Base-by-base conservation (phyloP, 2,113 vertebrate species). In the Microtus oregoni region DNA sequence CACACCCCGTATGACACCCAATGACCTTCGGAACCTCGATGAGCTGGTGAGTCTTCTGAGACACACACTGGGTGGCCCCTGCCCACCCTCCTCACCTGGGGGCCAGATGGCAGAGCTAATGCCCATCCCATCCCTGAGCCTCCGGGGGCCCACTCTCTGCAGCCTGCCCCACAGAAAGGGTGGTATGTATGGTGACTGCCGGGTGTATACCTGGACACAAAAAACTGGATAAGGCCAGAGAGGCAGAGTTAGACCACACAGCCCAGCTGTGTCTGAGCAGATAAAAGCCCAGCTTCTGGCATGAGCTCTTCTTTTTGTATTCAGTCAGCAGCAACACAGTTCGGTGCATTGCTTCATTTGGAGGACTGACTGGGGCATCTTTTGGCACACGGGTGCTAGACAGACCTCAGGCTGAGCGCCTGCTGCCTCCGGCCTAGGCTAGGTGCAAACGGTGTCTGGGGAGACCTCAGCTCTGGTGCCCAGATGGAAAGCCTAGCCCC, bases 11-110 rank as follows among this genome's bases (percentile, higher is more conserved):
- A 98, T 99, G 93, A 97, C 99, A 0, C 98, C 99, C 83, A 99
- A 98, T 9, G 99, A 99, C 98, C 99, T 99, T 98, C 98, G 98
- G 79, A 99, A 99, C 98, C 98, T 99, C 83, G 99, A 99, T 4
- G 99, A 99, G 96, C 97, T 99, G 99, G 99, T 99, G 98, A 99
- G 99, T 93, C 32, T 22, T 1, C 7, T 2, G 1, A 3, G 22
- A 30, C 5, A 19, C 28, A 22, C 76, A 12, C 2, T 35, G 47
- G 63, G 7, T 3, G 41, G 28, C 41, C 4, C 17, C 12, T 3
- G 8, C 81, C 35, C 0, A 3, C 50, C 22, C 17, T 4, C 78
- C 77, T 38, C 12, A 22, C 32, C 44, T 6, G 1, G 19, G 19
- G 12, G 14, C 19, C 82, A 0, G n/a, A 9, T 2, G 20, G 28